Percentiles rank a stretch among this genome's conserved stretches.
phyloP scores from a whole-genome alignment of 2,797 vertebrate species.

The Columba guinea region DNA sequence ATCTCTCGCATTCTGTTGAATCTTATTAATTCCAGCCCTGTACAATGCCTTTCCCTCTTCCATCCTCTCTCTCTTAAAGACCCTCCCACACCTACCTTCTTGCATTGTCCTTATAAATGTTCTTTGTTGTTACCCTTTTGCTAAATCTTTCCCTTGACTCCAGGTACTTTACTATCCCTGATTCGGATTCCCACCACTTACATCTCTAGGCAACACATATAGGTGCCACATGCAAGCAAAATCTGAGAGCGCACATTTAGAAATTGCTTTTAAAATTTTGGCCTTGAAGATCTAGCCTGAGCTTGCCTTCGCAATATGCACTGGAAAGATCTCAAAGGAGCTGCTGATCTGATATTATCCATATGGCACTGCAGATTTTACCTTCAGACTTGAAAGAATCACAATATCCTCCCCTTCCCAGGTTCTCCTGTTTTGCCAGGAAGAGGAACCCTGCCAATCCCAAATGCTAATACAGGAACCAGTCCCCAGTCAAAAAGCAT shows the following conservation, averaged over 20 bases:
- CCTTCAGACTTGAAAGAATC: constrained; percentile 42
- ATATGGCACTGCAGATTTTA: constrained; percentile 61
- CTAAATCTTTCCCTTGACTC: background rate
- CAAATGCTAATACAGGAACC: constrained; percentile 5
- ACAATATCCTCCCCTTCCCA: constrained; percentile 2
- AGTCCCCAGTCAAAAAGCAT: background rate
- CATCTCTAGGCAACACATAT: background rate
- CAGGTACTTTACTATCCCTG: background rate
- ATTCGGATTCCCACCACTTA: background rate
- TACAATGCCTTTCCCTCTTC: background rate
- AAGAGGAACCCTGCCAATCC: constrained; percentile 28
- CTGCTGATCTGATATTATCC: constrained; percentile 37
- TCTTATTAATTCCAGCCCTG: background rate
- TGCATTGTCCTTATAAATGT: background rate
- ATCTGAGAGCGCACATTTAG: constrained; percentile 2
- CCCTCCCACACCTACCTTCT: background rate
- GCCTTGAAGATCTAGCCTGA: constrained; percentile 2
- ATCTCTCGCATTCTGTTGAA: background rate
- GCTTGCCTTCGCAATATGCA: background rate
- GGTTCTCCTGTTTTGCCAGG: background rate
- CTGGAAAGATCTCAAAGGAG: constrained; percentile 17
- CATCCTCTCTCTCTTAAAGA: background rate
- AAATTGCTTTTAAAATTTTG: background rate
- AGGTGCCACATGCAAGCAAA: background rate
- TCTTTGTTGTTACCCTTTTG: background rate